Evolutionary conservation across 2,797 vertebrate species (phyloP), one percentile per base, ranked within the genome.

Genomic region (Podarcis lilfordi): DNA sequence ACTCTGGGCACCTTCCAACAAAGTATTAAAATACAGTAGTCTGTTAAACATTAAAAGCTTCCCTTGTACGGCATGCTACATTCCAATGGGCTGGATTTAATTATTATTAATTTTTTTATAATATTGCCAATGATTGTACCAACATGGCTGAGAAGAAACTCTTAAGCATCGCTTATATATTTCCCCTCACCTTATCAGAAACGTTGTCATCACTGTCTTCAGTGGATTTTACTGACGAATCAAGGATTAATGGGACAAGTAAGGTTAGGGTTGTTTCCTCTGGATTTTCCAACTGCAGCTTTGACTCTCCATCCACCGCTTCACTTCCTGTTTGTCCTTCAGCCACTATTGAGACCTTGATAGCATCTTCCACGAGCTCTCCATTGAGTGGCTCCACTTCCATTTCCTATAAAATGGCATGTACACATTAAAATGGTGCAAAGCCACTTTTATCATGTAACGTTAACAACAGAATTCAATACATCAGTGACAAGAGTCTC

Each of bases 371-470:
- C 89, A 93, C 86, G 45, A 96, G 86, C n/a, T 97, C 97, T 89
- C 97, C 96, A 85, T 97, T 97, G 89, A 97, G 80, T 87, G 97
- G 86, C 87, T 97, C 97, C 55, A 95, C 87, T 40, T 91, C 89
- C 85, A 84, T 82, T 90, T 96, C 96, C 97, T 97, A 55, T 55
- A 45, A 59, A 87, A 68, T 2, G 1, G 59, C 5, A 89, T 85
- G 80, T 43, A 0, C 32, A 87, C 79, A 10, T 82, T 35, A 89
- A 87, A n/a, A 35, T 80, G 21, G 68, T 72, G 85, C 50, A 81
- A 10, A 29, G 6, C 61, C 80, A 75, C 55, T 40, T 29, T 29
- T 27, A 23, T 8, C 55, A 8, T 43, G 8, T 86, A 86, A 43
- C 2, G 0, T 23, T 32, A 61, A 86, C 0, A 61, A 86, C 0